phyloP scores from a whole-genome alignment of 1,140 invertebrate genomes.

The Lithobius niger region DNA sequence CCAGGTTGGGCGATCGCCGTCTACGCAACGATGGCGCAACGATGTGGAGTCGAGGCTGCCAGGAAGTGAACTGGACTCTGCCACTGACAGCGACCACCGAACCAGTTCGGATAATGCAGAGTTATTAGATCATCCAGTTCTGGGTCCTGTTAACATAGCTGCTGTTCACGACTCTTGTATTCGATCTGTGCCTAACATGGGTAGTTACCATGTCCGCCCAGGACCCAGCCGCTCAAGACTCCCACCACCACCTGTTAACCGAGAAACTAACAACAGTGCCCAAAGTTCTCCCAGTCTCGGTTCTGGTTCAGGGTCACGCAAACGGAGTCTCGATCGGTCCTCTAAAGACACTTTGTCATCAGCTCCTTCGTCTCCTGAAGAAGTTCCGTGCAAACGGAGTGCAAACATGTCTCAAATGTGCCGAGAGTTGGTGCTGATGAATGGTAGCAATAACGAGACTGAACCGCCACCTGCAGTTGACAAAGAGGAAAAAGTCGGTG shows the following conservation, averaged over 20 bases:
- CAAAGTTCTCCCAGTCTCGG: neutral
- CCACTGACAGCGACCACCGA: slow-evolving; percentile 3
- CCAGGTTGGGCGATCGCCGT: slow-evolving; percentile 10
- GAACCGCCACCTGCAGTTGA: neutral
- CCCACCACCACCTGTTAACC: neutral
- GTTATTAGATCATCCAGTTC: neutral
- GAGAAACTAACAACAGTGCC: neutral
- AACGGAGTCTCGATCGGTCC: neutral
- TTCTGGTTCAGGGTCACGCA: slow-evolving; percentile 8
- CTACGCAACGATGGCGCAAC: neutral
- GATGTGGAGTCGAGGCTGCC: neutral
- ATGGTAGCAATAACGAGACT: neutral
- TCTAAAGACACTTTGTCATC: slow-evolving; percentile 6
- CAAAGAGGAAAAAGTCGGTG: neutral
- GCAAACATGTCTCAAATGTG: neutral
- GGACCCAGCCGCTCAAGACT: neutral
- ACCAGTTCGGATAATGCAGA: slow-evolving; percentile 7
- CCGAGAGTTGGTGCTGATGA: neutral
- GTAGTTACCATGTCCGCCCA: neutral
- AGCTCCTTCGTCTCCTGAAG: slow-evolving; percentile 8
- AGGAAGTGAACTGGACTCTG: slow-evolving; percentile 4
- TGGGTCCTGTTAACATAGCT: neutral
- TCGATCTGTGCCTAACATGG: neutral
- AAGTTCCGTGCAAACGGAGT: slow-evolving; percentile 10
- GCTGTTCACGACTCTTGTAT: neutral